Percentiles rank a stretch among this genome's conserved stretches.
phyloP scores from a whole-genome alignment of 2,113 vertebrate genomes.

The Nycticryphes semicollaris region DNA sequence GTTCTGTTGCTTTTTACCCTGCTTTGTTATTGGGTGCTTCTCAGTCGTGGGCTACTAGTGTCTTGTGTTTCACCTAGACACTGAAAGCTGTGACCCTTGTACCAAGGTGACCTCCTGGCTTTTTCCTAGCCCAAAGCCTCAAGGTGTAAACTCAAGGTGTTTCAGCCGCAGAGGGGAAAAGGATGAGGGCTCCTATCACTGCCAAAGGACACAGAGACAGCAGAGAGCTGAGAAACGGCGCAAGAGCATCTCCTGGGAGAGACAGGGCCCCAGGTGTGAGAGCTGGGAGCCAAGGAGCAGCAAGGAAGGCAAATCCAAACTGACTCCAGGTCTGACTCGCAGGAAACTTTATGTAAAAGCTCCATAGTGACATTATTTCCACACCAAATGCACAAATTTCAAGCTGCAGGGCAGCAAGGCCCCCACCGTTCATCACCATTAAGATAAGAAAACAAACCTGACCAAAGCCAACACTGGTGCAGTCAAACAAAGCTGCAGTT shows the following conservation, averaged over 20 bases:
- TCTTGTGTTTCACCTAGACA: not conserved
- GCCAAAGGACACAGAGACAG: not conserved
- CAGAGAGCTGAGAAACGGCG: not conserved
- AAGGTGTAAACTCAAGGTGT: not conserved
- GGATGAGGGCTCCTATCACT: not conserved
- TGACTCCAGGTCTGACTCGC: not conserved
- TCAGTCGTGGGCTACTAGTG: not conserved
- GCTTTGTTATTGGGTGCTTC: accelerated
- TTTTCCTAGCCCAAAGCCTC: not conserved
- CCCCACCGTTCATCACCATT: accelerated
- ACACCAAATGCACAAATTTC: not conserved
- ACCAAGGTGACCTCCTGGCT: not conserved
- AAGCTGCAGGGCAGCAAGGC: not conserved
- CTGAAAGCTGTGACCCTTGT: not conserved
- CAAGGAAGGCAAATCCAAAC: not conserved
- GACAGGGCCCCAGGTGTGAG: not conserved
- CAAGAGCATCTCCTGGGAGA: not conserved
- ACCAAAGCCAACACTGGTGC: not conserved
- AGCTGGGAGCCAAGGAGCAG: not conserved
- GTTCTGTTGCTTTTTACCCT: not conserved
- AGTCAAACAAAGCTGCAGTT: not conserved
- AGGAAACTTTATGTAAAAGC: not conserved
- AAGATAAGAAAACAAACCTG: not conserved
- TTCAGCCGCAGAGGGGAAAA: not conserved
- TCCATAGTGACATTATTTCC: not conserved